Evolutionary conservation across 2,113 vertebrate species (phyloP).

Genomic region (Gobius niger): DNA sequence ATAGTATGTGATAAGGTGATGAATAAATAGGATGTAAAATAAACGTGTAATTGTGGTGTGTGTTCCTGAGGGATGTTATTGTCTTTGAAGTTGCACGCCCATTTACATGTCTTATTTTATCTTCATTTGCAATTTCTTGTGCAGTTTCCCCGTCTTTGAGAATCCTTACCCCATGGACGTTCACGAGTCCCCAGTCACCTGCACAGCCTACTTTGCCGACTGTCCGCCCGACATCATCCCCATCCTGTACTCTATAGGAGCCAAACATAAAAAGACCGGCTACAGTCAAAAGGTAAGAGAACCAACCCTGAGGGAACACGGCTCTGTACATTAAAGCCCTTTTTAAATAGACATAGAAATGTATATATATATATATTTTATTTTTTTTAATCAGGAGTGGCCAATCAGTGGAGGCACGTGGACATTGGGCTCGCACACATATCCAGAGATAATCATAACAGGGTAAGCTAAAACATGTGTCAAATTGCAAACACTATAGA

Average conservation of each 20-base stretch:
- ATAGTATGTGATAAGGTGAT: too few relatives aligned
- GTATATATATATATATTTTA: background rate
- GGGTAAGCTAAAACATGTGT: conserved; percentile 80
- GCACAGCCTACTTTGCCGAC: conserved; percentile 95
- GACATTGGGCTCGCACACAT: conserved; percentile 92
- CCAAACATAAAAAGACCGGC: conserved; percentile 97
- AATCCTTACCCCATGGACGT: conserved; percentile 98
- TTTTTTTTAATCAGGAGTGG: conserved; percentile 85
- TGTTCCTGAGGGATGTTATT: background rate
- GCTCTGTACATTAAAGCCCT: background rate
- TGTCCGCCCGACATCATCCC: conserved; percentile 96
- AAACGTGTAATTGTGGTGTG: background rate
- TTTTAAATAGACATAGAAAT: background rate
- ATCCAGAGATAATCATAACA: conserved; percentile 96
- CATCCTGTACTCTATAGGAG: conserved; percentile 94
- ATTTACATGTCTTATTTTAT: background rate
- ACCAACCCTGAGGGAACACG: background rate
- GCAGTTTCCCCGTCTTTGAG: conserved; percentile 98
- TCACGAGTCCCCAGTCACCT: conserved; percentile 98
- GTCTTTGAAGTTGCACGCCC: too few relatives aligned
- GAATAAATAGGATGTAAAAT: too few relatives aligned
- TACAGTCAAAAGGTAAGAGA: conserved; percentile 93
- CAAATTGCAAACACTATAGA: too few relatives aligned
- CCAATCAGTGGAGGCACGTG: conserved; percentile 92
- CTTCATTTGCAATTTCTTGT: background rate